Base-by-base conservation (phyloP, 2,888 invertebrate genomes). In the Drosophila neotestacea region DNA sequence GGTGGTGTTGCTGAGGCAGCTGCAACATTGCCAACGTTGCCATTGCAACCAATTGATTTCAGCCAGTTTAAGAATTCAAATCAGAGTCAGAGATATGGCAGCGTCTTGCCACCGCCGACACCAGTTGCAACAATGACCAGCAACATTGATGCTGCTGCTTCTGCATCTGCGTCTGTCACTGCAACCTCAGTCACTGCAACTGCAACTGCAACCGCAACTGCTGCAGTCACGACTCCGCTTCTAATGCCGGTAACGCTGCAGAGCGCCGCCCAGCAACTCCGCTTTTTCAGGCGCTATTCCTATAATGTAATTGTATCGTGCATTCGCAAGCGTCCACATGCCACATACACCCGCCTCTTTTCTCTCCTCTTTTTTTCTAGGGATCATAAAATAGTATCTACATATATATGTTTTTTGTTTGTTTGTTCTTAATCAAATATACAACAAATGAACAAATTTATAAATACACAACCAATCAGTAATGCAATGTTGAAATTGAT, bases 301-400 rank as follows among this genome's bases (percentile, higher is more conserved):
- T 91, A 91, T 90, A 90, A 91, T 91, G 91, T 91, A 91, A 91
- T 91, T 89, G 91, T 91, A 91, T 91, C 91, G 91, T 87, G 86
- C 85, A 85, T 88, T 86, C 89, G 71, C 78, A 73, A 73, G 69
- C 69, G 69, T 63, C 74, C 52, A 71, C 51, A 68, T 36, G 55
- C 46, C 59, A 66, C 41, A 50, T 48, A 48, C 64, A 51, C 52
- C 52, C 34, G 7, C n/a, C 39, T 16, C 27, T 11, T 47, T 38
- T 4, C 32, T 9, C 41, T 27, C 38, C 34, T 10, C 32, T 11
- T 7, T 7, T 7, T 27, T 36, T 51, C 48, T 38, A 32, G 65
- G 46, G 22, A 16, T 7, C 5, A 7, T 5, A 7, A 6, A 22
- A 22, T 22, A 22, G n/a, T 41, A 30, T 42, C n/a, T 4, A 27